Evolutionary conservation across 2,888 invertebrate genomes (phyloP).

Genomic region (Coronaproctus castanopsis): DNA sequence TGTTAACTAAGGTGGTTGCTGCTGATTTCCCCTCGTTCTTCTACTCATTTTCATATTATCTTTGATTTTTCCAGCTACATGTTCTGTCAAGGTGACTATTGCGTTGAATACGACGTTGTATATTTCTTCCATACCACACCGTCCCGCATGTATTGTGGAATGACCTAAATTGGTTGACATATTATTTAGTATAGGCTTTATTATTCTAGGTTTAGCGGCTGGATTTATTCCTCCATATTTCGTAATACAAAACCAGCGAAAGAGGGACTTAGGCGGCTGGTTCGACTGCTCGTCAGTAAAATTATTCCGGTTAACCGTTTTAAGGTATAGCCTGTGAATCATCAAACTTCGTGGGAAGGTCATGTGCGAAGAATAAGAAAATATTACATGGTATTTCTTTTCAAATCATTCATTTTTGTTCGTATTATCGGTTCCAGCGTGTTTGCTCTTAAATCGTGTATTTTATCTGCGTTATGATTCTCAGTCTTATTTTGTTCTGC

Average conservation of each 20-base stretch:
- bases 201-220: background rate
- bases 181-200: background rate
- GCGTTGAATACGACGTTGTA: background rate
- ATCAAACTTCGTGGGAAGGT: too few species aligned
- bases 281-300: too few species aligned
- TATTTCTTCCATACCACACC: background rate
- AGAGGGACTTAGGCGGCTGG: too few species aligned
- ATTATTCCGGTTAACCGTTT: too few species aligned
- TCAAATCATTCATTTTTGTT: background rate
- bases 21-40: background rate
- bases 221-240: background rate
- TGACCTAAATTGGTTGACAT: too few species aligned
- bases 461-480: background rate
- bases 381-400: background rate
- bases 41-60: background rate
- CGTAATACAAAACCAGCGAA: too few species aligned
- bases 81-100: too few species aligned
- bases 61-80: background rate
- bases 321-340: too few species aligned
- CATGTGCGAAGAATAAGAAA: too few species aligned
- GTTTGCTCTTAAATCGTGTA: background rate
- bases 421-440: background rate
- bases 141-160: background rate
- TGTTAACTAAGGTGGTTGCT: background rate
- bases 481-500: background rate